Conservation (phyloP, 2,888 invertebrate species). For the Hyppa rectilinea region DNA sequence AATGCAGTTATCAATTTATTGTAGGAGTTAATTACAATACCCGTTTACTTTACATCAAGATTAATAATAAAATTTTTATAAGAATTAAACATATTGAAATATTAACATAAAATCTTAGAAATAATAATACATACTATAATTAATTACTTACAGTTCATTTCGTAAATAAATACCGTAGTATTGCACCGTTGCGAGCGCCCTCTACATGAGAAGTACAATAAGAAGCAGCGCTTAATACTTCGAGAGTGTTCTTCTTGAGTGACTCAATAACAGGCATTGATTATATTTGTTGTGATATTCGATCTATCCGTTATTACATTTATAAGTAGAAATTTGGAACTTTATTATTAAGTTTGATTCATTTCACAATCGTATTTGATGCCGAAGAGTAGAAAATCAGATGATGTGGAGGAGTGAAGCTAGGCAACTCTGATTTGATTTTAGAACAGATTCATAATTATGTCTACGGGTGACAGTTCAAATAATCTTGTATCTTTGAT, state of each 20-base stretch:
- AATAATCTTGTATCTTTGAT: not conserved
- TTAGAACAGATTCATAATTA: too few species aligned
- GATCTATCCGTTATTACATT: conserved; percentile 11
- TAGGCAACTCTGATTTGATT: not conserved
- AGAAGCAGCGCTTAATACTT: conserved; percentile 8
- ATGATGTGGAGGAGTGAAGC: not conserved
- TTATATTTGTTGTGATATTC: conserved; percentile 17
- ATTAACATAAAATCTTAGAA: too few species aligned
- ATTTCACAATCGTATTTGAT: too few species aligned
- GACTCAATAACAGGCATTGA: conserved; percentile 15
- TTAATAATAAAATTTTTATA: too few species aligned
- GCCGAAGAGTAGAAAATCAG: not conserved
- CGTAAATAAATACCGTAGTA: conserved; percentile 8
- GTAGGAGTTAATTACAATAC: not conserved
- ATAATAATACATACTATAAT: too few species aligned
- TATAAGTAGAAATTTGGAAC: not conserved
- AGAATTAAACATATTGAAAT: too few species aligned
- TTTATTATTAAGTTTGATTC: too few species aligned
- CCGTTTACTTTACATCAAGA: not conserved
- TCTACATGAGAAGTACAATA: not conserved
- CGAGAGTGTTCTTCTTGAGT: conserved; percentile 19
- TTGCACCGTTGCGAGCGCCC: not conserved
- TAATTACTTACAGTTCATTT: conserved; percentile 4
- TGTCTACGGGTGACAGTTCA: not conserved
- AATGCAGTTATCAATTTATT: conserved; percentile 13